These are phyloP conservation scores for Denticeps clupeoides DNA, from an alignment of 2,797 vertebrate genomes.

Conservation along the genomic window DNA sequence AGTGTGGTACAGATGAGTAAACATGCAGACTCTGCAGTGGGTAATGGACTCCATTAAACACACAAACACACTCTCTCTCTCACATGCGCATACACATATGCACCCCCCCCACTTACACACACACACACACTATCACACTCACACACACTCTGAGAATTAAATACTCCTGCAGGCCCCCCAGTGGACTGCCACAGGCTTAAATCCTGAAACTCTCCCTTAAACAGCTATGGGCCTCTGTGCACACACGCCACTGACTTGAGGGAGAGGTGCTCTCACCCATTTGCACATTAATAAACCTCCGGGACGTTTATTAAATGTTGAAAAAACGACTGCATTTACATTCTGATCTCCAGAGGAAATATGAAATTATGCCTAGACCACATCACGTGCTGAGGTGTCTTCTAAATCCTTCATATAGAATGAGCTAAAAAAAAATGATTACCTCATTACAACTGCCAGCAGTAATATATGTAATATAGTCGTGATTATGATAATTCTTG, in stretches of 20 bases:
- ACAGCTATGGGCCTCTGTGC: constrained; percentile 67
- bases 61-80: constrained; percentile 30
- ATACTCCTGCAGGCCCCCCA: constrained; percentile 68
- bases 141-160: constrained; percentile 67
- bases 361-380: constrained; percentile 39
- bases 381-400: constrained; percentile 34
- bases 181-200: constrained; percentile 65
- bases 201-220: constrained; percentile 67
- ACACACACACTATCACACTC: constrained; percentile 15
- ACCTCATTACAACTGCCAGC: constrained; percentile 49
- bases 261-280: constrained; percentile 44
- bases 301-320: constrained; percentile 61
- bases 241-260: constrained; percentile 33
- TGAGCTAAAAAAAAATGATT: constrained; percentile 43
- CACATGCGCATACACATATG: constrained; percentile 15
- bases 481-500: too few species aligned
- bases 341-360: constrained; percentile 46
- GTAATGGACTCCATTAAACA: constrained; percentile 52
- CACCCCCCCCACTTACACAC: constrained; percentile 12
- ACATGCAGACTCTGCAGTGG: constrained; percentile 64
- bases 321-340: constrained; percentile 60
- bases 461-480: constrained; percentile 30
- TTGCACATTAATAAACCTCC: constrained; percentile 67
- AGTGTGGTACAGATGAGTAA: constrained; percentile 79
- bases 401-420: constrained; percentile 37